Evolutionary conservation across 2,888 invertebrate genomes (phyloP).

Genomic region (Drosophila anceps): DNA sequence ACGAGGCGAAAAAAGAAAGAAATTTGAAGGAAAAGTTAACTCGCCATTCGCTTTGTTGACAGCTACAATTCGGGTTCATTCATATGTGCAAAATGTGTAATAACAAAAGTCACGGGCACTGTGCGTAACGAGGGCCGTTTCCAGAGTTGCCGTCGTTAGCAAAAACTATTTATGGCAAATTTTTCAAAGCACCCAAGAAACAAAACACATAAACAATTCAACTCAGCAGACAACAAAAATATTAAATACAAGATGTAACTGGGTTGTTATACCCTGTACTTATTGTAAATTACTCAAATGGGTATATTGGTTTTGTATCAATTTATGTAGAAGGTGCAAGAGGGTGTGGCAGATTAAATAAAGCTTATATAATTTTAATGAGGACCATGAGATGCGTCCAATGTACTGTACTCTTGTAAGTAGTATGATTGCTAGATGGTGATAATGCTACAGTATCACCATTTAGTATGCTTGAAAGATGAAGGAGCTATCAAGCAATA

Average conservation of each 20-base stretch:
- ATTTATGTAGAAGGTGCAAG: too few relatives aligned
- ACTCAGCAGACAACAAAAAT: conserved; percentile 49
- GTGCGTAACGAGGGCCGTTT: conserved; percentile 42
- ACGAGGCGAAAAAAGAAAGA: conserved; percentile 51
- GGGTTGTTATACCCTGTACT: background rate
- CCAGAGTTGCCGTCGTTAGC: conserved; percentile 14
- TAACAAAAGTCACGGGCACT: conserved; percentile 55
- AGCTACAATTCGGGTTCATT: conserved; percentile 54
- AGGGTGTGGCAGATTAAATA: background rate
- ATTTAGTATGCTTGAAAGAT: too few relatives aligned
- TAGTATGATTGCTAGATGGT: too few relatives aligned
- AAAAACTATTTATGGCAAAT: background rate
- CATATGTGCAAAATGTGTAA: conserved; percentile 52
- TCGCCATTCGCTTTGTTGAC: conserved; percentile 59
- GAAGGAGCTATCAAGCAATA: background rate
- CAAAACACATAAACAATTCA: conserved; percentile 48
- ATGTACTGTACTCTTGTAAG: too few relatives aligned
- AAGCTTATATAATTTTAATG: background rate
- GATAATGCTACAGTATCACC: too few relatives aligned
- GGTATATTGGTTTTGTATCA: background rate
- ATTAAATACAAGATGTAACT: conserved; percentile 56
- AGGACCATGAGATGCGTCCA: background rate
- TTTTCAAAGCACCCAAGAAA: background rate
- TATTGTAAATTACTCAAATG: background rate
- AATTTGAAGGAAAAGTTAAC: conserved; percentile 46